Conservation (phyloP, 2,888 invertebrate species). For the Exocentrus adspersus region DNA sequence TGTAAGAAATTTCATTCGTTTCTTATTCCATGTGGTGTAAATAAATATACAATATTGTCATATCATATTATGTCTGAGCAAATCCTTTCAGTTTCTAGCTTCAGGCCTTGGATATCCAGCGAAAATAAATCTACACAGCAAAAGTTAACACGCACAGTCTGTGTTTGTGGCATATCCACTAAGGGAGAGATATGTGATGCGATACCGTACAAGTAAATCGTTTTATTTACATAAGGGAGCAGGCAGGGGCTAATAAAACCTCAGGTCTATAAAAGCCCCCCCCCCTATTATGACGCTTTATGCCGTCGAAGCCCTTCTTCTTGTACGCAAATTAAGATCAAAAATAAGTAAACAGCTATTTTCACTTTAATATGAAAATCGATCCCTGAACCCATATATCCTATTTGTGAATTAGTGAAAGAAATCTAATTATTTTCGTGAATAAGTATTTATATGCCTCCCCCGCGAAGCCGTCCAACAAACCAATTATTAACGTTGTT, state of each 20-base stretch:
- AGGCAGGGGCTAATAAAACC: conserved; percentile 45
- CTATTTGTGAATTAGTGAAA: conserved; percentile 41
- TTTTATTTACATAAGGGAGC: conserved; percentile 57
- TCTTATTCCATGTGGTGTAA: too few relatives aligned
- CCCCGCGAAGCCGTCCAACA: conserved; percentile 16
- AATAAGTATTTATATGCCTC: conserved; percentile 32
- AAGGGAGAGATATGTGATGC: conserved; percentile 36
- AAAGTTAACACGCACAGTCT: background rate
- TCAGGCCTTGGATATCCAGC: too few relatives aligned
- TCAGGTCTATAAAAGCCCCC: conserved; percentile 42
- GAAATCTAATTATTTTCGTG: conserved; percentile 36
- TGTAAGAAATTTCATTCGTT: too few relatives aligned
- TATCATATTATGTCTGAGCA: too few relatives aligned
- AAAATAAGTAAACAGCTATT: conserved; percentile 49
- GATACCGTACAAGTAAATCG: conserved; percentile 59
- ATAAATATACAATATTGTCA: background rate
- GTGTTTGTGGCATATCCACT: conserved; percentile 3
- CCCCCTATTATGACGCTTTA: conserved; percentile 49
- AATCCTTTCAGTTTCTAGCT: too few relatives aligned
- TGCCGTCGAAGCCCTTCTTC: conserved; percentile 45
- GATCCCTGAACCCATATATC: conserved; percentile 46
- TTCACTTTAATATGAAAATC: conserved; percentile 47
- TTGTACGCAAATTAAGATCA: conserved; percentile 47
- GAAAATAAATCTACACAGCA: background rate
- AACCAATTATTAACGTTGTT: conserved; percentile 23